Evolutionary conservation across 2,113 vertebrate genomes (phyloP).

Genomic region (Microcebus ravelobensis): DNA sequence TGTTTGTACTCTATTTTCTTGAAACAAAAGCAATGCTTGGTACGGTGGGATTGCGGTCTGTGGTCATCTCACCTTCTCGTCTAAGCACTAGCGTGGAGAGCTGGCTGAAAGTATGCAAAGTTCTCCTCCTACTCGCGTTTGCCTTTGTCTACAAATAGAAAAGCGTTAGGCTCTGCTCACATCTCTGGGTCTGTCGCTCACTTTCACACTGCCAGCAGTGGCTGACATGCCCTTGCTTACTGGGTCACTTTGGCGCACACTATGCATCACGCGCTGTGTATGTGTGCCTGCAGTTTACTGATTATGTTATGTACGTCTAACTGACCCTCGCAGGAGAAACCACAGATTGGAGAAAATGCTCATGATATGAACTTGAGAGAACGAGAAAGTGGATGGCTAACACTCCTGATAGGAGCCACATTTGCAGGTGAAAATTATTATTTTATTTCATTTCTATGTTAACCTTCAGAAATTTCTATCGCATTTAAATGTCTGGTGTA

Average conservation of each 20-base stretch:
- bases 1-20: no score
- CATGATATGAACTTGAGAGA: neutral
- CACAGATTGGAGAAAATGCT: neutral
- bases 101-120: neutral
- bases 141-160: neutral
- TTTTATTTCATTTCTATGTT: neutral
- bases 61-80: no score
- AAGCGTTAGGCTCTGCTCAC: neutral
- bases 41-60: no score
- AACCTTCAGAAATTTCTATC: neutral
- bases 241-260: neutral
- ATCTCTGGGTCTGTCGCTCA: rapidly evolving
- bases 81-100: neutral
- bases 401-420: neutral
- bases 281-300: neutral
- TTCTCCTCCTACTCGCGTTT: neutral
- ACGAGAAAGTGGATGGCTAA: neutral
- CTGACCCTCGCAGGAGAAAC: neutral
- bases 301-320: neutral
- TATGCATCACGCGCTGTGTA: rapidly evolving
- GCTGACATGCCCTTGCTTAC: no score
- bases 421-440: neutral
- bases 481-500: neutral
- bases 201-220: neutral
- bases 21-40: no score